A percentile compares a stretch with the other conserved stretches of the same genome.
Conservation (phyloP, 2,888 invertebrate species). For the Melikaiella ostensackeni region DNA sequence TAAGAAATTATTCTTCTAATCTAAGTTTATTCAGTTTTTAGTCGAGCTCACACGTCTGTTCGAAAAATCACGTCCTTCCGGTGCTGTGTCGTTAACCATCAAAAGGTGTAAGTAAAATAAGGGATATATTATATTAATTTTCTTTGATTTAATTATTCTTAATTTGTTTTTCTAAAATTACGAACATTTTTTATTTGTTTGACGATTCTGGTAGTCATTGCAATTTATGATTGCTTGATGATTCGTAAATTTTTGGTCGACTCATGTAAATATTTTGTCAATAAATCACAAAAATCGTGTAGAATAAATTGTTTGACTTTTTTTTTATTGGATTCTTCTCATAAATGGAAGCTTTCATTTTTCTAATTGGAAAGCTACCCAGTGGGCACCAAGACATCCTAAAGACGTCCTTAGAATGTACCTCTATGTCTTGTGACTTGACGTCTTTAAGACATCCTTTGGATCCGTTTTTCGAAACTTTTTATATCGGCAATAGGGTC, state of each 20-base stretch:
- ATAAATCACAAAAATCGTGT: not conserved
- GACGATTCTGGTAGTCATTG: not conserved
- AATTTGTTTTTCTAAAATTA: not conserved
- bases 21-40: constrained; percentile 84
- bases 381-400: no score
- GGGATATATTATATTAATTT: not conserved
- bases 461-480: no score
- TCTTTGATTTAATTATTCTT: constrained; percentile 45
- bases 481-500: no score
- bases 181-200: not conserved
- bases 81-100: constrained; percentile 92
- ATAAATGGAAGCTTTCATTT: not conserved
- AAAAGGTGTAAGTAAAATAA: constrained; percentile 89
- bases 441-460: no score
- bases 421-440: no score
- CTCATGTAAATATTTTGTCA: not conserved
- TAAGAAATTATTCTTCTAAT: constrained; percentile 19
- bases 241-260: constrained; percentile 41
- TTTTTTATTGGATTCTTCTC: constrained; percentile 13
- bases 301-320: constrained; percentile 15
- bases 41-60: constrained; percentile 91
- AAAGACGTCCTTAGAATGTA: no score
- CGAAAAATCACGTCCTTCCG: constrained; percentile 87
- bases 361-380: no score
- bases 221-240: not conserved